Base-by-base conservation (phyloP, 2,888 invertebrate species). In the Latheticus oryzae region DNA sequence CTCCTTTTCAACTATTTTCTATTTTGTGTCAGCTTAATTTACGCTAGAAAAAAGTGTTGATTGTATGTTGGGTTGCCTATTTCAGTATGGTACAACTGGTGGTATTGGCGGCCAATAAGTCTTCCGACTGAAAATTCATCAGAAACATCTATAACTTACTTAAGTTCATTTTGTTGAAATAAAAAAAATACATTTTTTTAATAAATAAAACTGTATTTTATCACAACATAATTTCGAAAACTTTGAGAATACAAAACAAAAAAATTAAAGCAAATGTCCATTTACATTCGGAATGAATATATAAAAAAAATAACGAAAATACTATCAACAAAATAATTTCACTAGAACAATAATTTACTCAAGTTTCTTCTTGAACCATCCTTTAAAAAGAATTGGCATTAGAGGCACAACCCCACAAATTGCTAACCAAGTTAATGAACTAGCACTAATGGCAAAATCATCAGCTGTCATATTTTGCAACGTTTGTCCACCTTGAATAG, bases 401-500 rank as follows among this genome's bases (percentile, higher is more conserved):
- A 98, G 79, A 3, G 97, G 93, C 1, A 96, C 72, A 8, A 90
- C 67, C 3, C 95, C 96, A 74, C 95, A 91, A 1, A 88, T 73
- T 35, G 85, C 86, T 7, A 98, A 82, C 33, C 94, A 80, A 7
- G 87, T 79, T 45, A 97, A 80, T n/a, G 96, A 94, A 5, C 85
- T 88, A 88, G 90, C 91, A 0, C 95, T 95, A 81, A 95, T 88
- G 0, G 94, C 90, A 66, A 92, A 91, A 66, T 88, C 88, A 0
- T 91, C 90, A 2, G 93, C 93, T 0, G 95, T 93, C 80, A 99
- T 84, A 65, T 93, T 88, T 72, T 98, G 93, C 33, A 99, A 81
- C 0, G 98, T 98, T 75, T 95, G 95, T 7, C 99, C 99, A 5
- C 97, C 95, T 82, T 98, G 96, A 68, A 99, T 97, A 5, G 97